Percentiles rank a stretch among this genome's conserved stretches.
Conservation (phyloP, 37 sponge, comb jelly and placozoan species). For the Oopsacas minuta region DNA sequence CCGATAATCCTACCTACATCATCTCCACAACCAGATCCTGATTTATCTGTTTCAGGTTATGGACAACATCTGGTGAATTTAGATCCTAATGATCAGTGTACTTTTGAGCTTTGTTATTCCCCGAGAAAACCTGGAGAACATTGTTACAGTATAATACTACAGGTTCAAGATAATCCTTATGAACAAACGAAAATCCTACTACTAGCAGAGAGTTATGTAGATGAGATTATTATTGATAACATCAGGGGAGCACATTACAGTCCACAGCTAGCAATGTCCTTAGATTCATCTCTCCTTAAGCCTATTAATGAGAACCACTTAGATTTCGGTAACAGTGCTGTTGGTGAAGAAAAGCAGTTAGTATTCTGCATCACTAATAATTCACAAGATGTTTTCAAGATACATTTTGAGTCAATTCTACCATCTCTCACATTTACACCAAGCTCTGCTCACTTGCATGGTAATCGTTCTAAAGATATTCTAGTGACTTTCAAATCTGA, state of each 20-base stretch:
- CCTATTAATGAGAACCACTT: conserved; percentile 40
- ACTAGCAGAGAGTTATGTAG: conserved; percentile 82
- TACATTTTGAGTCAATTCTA: conserved; percentile 42
- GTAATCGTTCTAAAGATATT: conserved; percentile 65
- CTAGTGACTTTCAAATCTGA: conserved; percentile 47
- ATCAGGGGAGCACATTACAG: conserved; percentile 21
- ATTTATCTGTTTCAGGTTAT: not conserved
- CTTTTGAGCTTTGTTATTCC: not conserved
- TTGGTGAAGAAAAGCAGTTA: conserved; percentile 59
- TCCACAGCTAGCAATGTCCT: not conserved
- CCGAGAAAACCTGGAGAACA: not conserved
- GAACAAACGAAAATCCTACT: conserved; percentile 57
- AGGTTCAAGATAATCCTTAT: conserved; percentile 68
- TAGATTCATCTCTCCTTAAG: not conserved
- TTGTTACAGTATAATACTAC: conserved; percentile 12
- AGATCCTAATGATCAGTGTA: not conserved
- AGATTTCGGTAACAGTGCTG: conserved; percentile 64
- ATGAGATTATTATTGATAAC: conserved; percentile 59
- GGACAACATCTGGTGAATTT: not conserved
- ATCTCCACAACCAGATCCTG: not conserved
- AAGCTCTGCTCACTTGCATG: conserved; percentile 69
- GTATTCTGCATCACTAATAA: conserved; percentile 75
- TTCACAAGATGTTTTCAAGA: conserved; percentile 38
- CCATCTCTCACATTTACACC: conserved; percentile 58
- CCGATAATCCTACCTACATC: not conserved